Evolutionary conservation across 1,140 invertebrate species (phyloP).

Genomic region (Acyrthosiphon pisum): DNA sequence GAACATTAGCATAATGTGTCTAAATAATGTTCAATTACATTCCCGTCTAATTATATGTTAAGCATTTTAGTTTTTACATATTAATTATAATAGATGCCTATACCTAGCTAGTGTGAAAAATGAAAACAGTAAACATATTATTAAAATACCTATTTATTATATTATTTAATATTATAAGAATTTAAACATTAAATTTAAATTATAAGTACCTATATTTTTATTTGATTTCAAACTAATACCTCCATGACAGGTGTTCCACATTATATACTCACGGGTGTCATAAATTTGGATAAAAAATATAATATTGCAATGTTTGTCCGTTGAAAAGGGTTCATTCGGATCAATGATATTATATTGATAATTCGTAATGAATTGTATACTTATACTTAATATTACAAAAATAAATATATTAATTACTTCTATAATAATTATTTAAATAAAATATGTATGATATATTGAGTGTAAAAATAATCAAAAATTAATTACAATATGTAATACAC

Average conservation of each 20-base stretch:
- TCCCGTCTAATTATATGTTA: neutral
- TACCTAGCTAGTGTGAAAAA: neutral
- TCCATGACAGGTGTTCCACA: neutral
- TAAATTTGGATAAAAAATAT: neutral
- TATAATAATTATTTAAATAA: neutral
- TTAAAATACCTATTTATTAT: neutral
- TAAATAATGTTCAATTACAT: neutral
- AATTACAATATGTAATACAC: neutral
- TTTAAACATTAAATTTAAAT: neutral
- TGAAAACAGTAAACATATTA: neutral
- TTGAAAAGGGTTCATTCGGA: neutral
- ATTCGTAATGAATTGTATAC: neutral
- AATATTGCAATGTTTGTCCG: too few species aligned
- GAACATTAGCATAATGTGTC: neutral
- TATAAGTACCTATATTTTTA: too few species aligned
- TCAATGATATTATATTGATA: neutral
- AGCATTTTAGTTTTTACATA: neutral
- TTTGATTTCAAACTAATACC: too few species aligned
- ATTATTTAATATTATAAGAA: neutral
- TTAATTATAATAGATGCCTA: neutral
- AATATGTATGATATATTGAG: neutral
- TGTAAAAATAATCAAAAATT: neutral
- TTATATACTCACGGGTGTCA: neutral
- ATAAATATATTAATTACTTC: neutral
- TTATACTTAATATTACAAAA: neutral